These are phyloP conservation scores for Scaptomyza cyrtandrae DNA, from an alignment of 2,888 invertebrate species.

Conservation along the genomic window DNA sequence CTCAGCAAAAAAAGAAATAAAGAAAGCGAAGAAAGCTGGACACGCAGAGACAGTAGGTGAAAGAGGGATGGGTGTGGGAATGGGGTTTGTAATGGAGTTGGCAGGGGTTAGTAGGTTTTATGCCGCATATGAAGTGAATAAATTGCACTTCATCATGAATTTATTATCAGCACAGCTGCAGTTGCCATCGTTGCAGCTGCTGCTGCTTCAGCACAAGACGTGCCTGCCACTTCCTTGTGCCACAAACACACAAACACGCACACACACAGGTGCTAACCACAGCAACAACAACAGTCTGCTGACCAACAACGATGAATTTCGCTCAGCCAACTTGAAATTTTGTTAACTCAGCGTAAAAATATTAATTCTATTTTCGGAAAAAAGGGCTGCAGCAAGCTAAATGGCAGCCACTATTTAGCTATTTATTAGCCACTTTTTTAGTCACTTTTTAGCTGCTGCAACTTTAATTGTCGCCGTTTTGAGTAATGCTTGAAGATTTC, in stretches of 20 bases:
- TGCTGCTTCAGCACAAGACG: conserved; percentile 71
- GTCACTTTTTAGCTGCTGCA: conserved; percentile 52
- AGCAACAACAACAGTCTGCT: conserved; percentile 50
- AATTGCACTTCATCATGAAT: conserved; percentile 80
- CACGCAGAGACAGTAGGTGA: not conserved
- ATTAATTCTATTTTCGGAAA: conserved; percentile 76
- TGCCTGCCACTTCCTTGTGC: conserved; percentile 44
- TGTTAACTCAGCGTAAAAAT: conserved; percentile 71
- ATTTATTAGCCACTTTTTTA: conserved; percentile 2
- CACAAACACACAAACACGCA: conserved; percentile 16
- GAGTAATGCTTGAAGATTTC: conserved; percentile 41
- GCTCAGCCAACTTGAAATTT: conserved; percentile 76
- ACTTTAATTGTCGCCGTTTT: conserved; percentile 59
- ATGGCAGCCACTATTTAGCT: conserved; percentile 43
- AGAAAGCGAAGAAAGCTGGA: conserved; percentile 30
- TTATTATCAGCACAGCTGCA: conserved; percentile 77
- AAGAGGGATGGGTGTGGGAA: not conserved
- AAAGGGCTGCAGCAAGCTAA: conserved; percentile 39
- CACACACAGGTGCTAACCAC: conserved; percentile 39
- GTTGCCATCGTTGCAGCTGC: conserved; percentile 67
- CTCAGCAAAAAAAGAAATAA: conserved; percentile 55
- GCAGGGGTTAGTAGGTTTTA: conserved; percentile 1
- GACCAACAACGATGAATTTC: conserved; percentile 63
- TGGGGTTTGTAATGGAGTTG: not conserved
- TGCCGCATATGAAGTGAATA: conserved; percentile 77